Base-by-base conservation (phyloP, 2,797 vertebrate genomes). In the Enteromius mattozi region DNA sequence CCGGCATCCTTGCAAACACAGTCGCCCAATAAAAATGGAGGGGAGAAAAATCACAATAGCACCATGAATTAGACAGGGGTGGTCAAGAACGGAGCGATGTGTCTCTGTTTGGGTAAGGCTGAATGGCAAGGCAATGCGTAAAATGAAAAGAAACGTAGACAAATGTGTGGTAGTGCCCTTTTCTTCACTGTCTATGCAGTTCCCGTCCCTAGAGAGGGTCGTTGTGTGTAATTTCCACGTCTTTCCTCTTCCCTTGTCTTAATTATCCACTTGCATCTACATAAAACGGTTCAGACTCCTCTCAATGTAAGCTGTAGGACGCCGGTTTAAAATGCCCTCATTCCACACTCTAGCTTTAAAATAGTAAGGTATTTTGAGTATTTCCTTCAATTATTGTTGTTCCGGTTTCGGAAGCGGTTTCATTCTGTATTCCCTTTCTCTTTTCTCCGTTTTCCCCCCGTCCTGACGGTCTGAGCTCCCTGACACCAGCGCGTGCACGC, bases 1-100 rank as follows among this genome's bases (percentile, higher is more conserved):
- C 96, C 95, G 96, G 96, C 96, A 97, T 97, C 95, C 96, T 97
- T 89, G 65, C 87, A 80, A 85, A 86, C 75, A n/a, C 86, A 77
- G 70, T 88, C 86, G 88, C 86, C 93, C 91, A 90, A 66, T 83
- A 86, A 86, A 88, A 88, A 89, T 88, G 87, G 91, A 63, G 87
- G 88, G 90, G 82, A 89, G 80, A 84, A 59, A 76, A 84, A 86
- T 89, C 87, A 91, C 71, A 87, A 84, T 79, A 89, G 88, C 83
- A 90, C 82, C 91, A 90, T 91, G 77, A 91, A 91, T 88, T 70
- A 78, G 49, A 86, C 47, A 80, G 82, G 82, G 82, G 40, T 80
- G 80, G 56, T 83, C 69, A 21, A 14, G 37, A 45, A 69, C 9
- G 79, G 49, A 51, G 69, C 54, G 83, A 45, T 84, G 63, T 78